These are phyloP conservation scores for Eubucco bourcierii DNA, from an alignment of 2,113 vertebrate genomes.

Conservation along the genomic window DNA sequence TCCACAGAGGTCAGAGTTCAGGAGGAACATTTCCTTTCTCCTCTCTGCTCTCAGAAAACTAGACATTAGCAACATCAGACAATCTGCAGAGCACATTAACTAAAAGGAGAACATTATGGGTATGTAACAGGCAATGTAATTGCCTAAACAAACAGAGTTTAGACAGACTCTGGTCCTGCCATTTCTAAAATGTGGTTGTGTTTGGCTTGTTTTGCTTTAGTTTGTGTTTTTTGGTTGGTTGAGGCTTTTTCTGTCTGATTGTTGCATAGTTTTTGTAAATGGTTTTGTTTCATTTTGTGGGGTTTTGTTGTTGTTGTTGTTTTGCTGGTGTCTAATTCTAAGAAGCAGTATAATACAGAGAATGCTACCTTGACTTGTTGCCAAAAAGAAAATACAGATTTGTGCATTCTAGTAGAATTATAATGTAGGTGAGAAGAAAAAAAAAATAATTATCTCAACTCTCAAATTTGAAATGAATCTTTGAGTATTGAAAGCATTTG, in stretches of 20 bases:
- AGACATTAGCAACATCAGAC: constrained; percentile 45
- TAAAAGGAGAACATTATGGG: constrained; percentile 51
- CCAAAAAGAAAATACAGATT: background rate
- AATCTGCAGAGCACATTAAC: constrained; percentile 16
- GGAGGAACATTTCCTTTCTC: constrained; percentile 35
- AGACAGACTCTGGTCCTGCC: background rate
- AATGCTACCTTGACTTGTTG: background rate
- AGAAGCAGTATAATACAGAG: background rate
- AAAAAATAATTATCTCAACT: background rate
- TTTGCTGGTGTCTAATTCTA: background rate
- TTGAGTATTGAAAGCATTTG: background rate
- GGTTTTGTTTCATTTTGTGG: too few species aligned
- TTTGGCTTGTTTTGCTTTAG: background rate
- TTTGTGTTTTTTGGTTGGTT: background rate
- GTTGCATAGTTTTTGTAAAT: background rate
- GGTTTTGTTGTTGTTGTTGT: background rate
- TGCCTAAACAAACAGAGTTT: constrained; percentile 53
- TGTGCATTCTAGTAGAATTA: background rate
- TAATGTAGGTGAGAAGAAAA: background rate
- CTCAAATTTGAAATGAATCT: background rate
- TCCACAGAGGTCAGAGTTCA: background rate
- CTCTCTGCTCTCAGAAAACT: constrained; percentile 34
- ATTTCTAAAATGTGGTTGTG: background rate
- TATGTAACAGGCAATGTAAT: constrained; percentile 39
- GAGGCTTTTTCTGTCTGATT: background rate